These are phyloP conservation scores for Proisotoma minuta DNA, from an alignment of 2,888 invertebrate species.

Conservation along the genomic window DNA sequence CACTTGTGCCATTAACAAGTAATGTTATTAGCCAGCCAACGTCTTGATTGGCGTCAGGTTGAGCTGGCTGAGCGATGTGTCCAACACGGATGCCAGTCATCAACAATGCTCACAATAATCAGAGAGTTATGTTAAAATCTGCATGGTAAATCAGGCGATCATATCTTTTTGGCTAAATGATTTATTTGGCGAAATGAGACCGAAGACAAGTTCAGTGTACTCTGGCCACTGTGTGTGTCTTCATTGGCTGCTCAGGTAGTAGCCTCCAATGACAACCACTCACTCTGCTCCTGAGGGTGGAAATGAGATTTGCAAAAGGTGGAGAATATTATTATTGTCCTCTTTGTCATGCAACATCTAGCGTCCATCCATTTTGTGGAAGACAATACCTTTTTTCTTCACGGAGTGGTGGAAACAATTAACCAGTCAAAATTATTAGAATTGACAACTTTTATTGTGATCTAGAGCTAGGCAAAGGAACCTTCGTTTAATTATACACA, in stretches of 20 bases:
- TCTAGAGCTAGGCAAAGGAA: not conserved
- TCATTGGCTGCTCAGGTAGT: slow-evolving; percentile 14
- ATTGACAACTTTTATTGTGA: slow-evolving; percentile 5
- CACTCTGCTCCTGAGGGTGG: slow-evolving; percentile 32
- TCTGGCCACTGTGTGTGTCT: slow-evolving; percentile 6
- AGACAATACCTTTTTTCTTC: no score
- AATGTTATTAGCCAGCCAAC: not conserved
- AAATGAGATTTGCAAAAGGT: slow-evolving; percentile 44
- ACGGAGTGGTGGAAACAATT: not conserved
- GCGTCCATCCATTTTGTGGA: no score
- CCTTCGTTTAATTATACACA: slow-evolving; percentile 1
- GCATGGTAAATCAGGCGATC: slow-evolving; percentile 34
- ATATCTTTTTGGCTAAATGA: slow-evolving; percentile 44
- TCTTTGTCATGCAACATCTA: slow-evolving; percentile 11
- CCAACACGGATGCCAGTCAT: not conserved
- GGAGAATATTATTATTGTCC: slow-evolving; percentile 20
- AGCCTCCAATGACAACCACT: slow-evolving; percentile 23
- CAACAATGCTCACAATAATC: no score
- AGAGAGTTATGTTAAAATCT: no score
- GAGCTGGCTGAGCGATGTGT: not conserved
- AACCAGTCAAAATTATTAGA: slow-evolving; percentile 6
- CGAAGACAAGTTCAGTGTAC: slow-evolving; percentile 47
- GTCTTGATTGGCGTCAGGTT: not conserved
- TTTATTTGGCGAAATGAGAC: slow-evolving; percentile 45
- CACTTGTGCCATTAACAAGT: not conserved